Evolutionary conservation across 2,888 invertebrate genomes (phyloP), one percentile per base, ranked within the genome.

Genomic region (Heliconius cydno): DNA sequence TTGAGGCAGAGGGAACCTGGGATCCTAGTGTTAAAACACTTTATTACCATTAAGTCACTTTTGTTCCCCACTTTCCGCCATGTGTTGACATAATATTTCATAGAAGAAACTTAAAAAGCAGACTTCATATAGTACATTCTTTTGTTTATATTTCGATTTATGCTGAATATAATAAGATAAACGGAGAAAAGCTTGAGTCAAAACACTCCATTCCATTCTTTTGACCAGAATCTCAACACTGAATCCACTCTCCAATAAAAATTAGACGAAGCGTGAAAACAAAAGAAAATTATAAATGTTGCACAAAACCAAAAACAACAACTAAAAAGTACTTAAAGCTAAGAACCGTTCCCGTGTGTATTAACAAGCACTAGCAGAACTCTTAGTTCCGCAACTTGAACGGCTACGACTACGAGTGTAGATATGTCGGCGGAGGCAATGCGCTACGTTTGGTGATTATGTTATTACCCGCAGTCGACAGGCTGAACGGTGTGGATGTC

Each of bases 311-410:
- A 25, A 41, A 70, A 25, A 38, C 7, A n/a, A 41, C 10, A 70
- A 46, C 13, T 70, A 9, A 46, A 70, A 38, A 25, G 22, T 13
- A 70, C 70, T 70, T 25, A 25, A 7, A 70, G 41, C 7, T 46
- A 25, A 41, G 41, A 41, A 70, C 41, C 70, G 13, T 70, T 70
- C 25, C 12, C 41, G 30, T 30, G 30, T 70, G 25, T 46, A 70
- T 70, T 70, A 70, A 70, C 70, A 46, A 70, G 70, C 41, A 70
- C 13, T 41, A 38, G 19, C 12, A 38, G 25, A 70, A 70, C 70
- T 70, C 41, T 68, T 15, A 70, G 41, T 68, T 68, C n/a, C 38
- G 38, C 68, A 41, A 68, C 68, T 68, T 70, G 70, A 25, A 46
- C 41, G 25, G 12, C 13, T 25, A 46, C 41, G 25, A 5, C 13